These are phyloP conservation scores for Eupelmus urozonus DNA, from an alignment of 2,888 invertebrate genomes.

Conservation along the genomic window DNA sequence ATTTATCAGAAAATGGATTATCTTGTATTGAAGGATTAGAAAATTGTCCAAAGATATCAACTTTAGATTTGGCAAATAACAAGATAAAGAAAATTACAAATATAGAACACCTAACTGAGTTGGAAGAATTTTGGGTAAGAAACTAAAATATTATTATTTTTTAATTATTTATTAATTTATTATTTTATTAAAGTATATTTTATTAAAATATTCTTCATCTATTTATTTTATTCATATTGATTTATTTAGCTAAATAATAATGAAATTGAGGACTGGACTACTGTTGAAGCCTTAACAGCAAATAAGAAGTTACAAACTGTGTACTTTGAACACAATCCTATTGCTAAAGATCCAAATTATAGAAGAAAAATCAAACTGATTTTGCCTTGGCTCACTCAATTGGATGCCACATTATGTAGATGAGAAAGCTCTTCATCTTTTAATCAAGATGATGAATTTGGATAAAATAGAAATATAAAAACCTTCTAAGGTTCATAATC, in stretches of 20 bases:
- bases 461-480: constrained; percentile 14
- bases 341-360: constrained; percentile 90
- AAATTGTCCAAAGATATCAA: constrained; percentile 85
- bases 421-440: constrained; percentile 72
- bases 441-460: constrained; percentile 27
- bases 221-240: constrained; percentile 39
- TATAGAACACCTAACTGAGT: constrained; percentile 84
- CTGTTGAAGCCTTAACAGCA: constrained; percentile 85
- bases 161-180: too few species aligned
- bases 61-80: constrained; percentile 94
- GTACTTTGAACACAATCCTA: constrained; percentile 95
- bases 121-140: constrained; percentile 97
- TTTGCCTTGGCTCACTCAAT: constrained; percentile 91
- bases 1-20: constrained; percentile 96
- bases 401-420: constrained; percentile 96
- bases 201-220: constrained; percentile 36
- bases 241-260: constrained; percentile 92
- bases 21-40: constrained; percentile 87
- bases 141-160: constrained; percentile 33
- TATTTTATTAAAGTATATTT: constrained; percentile 12
- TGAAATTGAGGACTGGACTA: constrained; percentile 89
- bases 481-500: constrained; percentile 12
- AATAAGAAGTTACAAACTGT: constrained; percentile 88
- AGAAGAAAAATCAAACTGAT: constrained; percentile 93
- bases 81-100: constrained; percentile 89